Conservation (phyloP, 2,797 vertebrate species). For the Mallotus villosus region DNA sequence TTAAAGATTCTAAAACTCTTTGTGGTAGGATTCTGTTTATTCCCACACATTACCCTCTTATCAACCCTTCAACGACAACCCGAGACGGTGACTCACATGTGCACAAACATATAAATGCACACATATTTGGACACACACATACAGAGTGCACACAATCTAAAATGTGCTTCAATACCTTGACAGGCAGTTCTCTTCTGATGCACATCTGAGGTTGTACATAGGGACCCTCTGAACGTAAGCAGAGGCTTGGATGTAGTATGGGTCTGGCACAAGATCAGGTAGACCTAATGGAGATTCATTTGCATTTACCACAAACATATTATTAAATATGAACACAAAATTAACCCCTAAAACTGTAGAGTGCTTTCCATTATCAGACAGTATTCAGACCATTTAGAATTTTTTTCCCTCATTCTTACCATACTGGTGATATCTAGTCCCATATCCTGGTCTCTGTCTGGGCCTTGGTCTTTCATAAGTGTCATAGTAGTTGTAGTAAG, state of each 20-base stretch:
- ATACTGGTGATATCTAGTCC: constrained; percentile 90
- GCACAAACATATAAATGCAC: neutral
- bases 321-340: neutral
- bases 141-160: neutral
- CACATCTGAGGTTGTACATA: constrained; percentile 97
- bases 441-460: constrained; percentile 86
- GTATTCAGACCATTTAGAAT: no score
- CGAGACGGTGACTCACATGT: neutral
- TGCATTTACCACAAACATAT: neutral
- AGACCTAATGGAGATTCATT: constrained; percentile 78
- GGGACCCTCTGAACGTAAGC: constrained; percentile 91
- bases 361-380: neutral
- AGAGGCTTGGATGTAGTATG: constrained; percentile 95
- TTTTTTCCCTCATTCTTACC: constrained; percentile 74
- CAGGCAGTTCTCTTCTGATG: constrained; percentile 95
- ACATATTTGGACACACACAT: neutral
- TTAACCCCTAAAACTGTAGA: neutral
- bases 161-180: constrained; percentile 81
- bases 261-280: constrained; percentile 94
- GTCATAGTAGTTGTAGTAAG: constrained; percentile 94
- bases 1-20: constrained; percentile 48
- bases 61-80: constrained; percentile 43
- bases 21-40: constrained; percentile 31
- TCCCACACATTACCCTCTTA: constrained; percentile 25
- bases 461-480: constrained; percentile 85